Base-by-base conservation (phyloP, 2,888 invertebrate species). In the Neria commutata region DNA sequence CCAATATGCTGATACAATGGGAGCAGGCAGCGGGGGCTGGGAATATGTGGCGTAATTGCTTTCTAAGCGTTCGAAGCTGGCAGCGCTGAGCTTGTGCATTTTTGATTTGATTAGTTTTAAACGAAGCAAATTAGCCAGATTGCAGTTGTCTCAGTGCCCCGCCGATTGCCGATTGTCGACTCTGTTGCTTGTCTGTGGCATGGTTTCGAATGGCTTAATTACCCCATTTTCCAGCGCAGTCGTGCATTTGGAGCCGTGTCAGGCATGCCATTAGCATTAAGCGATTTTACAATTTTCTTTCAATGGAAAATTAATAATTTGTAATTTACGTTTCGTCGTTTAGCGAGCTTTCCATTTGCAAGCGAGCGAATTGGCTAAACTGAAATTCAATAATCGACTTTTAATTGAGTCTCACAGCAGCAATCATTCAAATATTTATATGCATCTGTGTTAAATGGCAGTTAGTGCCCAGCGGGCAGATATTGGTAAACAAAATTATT, bases 91-190 rank as follows among this genome's bases (percentile, higher is more conserved):
- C 49, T 49, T 54, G 40, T 60, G 67, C 67, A 74, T 70, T 69
- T 69, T 72, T 70, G 66, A 73, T 72, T 74, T 73, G 73, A 74
- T 73, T 72, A 68, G 65, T 70, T 72, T 74, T 71, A 67, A 72
- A 71, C 70, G 66, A 63, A 65, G 66, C 66, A 65, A 63, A 68
- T 60, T 59, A 62, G 54, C 63, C 67, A 49, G 63, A n/a, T n/a
- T 11, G 29, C 37, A 14, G 37, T 37, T 6, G 37, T 37, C 4
- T 37, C 16, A n/a, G 4, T 37, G 37, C 37, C n/a, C 11, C 4
- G 10, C n/a, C 4, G 11, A n/a, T 37, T 37, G n/a, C 37, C 54
- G n/a, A 54, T 33, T 45, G 25, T 16, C n/a, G n/a, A n/a, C n/a
- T n/a, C n/a, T 37, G 37, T 37, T 37, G 37, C 4, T 37, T 37